Base-by-base conservation (phyloP, 2,888 invertebrate genomes). In the Drosophila pseudotalamancana region DNA sequence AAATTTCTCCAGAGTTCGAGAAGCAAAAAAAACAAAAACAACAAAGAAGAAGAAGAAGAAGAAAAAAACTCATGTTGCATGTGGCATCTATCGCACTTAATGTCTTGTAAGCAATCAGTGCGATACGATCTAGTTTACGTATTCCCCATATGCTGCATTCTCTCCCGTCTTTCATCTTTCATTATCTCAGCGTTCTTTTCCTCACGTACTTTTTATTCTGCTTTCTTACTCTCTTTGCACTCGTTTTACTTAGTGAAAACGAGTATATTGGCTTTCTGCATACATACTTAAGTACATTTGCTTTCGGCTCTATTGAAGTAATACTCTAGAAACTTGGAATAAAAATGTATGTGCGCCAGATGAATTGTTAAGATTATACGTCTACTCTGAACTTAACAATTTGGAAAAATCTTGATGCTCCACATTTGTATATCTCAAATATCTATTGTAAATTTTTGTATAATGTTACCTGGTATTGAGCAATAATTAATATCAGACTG, bases 51-150 rank as follows among this genome's bases (percentile, higher is more conserved):
- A n/a, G n/a, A n/a, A n/a, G n/a, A n/a, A n/a, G n/a, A n/a, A n/a
- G n/a, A n/a, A n/a, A n/a, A n/a, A n/a, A n/a, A n/a, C n/a, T n/a
- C 16, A 21, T 54, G 71, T 23, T 49, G 63, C 63, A 53, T 51
- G 40, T 42, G 43, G 57, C 72, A 53, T 19, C 64, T 18, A 35
- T 50, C 61, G 61, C 40, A 25, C 27, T 59, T 49, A 25, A 35
- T 32, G 43, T 51, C 39, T 29, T 16, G 12, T 12, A 8, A 29
- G 56, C 57, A 43, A 51, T 66, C 60, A 46, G 31, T 16, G 18
- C 37, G 50, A 61, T 61, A 55, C 53, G 55, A 71, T 68, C 70
- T 73, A 71, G 68, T 73, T 71, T 62, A 68, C 40, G 19, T 39
- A 21, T 46, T 25, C 12, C 37, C 18, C 23, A 21, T 46, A 19